phyloP scores from a whole-genome alignment of 2,113 vertebrate species.

The Daboia siamensis region DNA sequence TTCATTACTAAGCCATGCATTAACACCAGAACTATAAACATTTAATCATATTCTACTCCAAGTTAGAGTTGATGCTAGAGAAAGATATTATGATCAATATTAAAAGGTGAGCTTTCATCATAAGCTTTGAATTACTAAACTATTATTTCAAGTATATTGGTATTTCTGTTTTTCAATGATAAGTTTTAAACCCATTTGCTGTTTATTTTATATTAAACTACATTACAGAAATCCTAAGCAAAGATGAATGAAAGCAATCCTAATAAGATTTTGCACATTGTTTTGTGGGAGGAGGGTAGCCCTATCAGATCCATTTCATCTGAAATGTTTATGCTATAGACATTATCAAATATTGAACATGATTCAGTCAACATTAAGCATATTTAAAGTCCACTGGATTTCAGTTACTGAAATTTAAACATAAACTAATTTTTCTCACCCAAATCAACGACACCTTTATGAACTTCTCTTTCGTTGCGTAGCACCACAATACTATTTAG shows the following conservation, averaged over 20 bases:
- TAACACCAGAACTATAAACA: background rate
- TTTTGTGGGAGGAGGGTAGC: background rate
- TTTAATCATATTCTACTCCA: constrained; percentile 6
- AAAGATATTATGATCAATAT: constrained; percentile 18
- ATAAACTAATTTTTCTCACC: background rate
- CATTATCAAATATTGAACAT: background rate
- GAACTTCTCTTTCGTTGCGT: background rate
- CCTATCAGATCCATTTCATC: background rate
- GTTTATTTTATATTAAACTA: background rate
- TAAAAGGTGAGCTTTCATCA: constrained; percentile 22
- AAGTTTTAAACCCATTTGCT: background rate
- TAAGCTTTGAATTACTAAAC: constrained; percentile 12
- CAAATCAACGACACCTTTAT: background rate
- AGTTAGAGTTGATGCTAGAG: constrained; percentile 26
- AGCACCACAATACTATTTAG: background rate
- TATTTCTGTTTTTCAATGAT: background rate
- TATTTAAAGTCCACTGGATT: background rate
- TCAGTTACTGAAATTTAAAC: background rate
- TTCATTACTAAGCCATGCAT: background rate
- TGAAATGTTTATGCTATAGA: background rate
- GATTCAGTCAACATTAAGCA: background rate
- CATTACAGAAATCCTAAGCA: background rate
- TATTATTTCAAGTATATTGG: background rate
- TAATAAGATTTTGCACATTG: background rate
- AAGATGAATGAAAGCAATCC: background rate